A percentile compares a stretch with the other conserved stretches of the same genome.
Conservation (phyloP, 2,797 vertebrate genomes). For the Ceryle rudis region DNA sequence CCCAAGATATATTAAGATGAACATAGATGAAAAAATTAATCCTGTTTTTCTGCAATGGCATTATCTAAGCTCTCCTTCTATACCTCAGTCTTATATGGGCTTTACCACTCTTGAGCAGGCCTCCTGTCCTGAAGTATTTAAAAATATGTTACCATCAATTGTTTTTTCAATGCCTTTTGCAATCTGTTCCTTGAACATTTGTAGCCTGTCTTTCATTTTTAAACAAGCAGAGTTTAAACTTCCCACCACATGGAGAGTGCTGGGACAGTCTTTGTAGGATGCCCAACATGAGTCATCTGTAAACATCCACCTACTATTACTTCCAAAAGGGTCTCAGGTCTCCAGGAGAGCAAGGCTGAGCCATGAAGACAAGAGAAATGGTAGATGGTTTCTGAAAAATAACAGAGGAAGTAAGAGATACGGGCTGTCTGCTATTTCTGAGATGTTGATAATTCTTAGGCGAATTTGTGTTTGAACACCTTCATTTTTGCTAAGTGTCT, state of each 20-base stretch:
- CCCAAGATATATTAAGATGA: background rate
- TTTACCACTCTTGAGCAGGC: background rate
- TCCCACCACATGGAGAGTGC: fast-evolving
- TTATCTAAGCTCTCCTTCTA: background rate
- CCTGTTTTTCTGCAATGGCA: background rate
- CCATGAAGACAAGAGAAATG: background rate
- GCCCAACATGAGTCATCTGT: background rate
- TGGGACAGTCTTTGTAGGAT: background rate
- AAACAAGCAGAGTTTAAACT: background rate
- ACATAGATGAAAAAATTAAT: background rate
- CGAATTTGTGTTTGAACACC: background rate
- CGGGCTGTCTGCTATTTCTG: background rate
- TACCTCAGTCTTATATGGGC: background rate
- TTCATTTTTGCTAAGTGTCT: background rate
- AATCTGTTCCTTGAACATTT: background rate
- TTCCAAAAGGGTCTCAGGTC: background rate
- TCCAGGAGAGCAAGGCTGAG: background rate
- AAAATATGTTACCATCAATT: background rate
- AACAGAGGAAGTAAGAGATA: background rate
- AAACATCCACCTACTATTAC: too few relatives aligned
- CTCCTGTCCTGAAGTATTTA: background rate
- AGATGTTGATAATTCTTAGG: background rate
- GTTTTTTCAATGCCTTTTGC: background rate
- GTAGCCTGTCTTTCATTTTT: background rate
- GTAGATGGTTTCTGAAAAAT: background rate